Conservation (phyloP, 2,888 invertebrate genomes). For the Idaea biselata region DNA sequence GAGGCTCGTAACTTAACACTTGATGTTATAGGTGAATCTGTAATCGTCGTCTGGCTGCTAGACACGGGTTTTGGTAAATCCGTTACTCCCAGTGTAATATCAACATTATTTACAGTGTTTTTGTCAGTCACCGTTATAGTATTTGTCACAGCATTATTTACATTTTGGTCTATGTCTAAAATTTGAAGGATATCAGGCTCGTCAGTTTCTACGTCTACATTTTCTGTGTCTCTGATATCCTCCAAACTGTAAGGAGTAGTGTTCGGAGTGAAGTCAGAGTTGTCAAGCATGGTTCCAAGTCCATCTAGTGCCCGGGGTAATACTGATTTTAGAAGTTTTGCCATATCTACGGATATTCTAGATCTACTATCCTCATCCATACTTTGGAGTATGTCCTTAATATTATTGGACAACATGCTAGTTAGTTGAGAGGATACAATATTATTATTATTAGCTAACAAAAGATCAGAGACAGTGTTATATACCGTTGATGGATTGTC, state of each 20-base stretch:
- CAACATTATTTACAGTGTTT: conserved; percentile 58
- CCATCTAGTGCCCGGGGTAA: conserved; percentile 71
- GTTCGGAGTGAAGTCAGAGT: conserved; percentile 56
- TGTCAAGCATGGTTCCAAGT: conserved; percentile 54
- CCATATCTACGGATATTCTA: conserved; percentile 76
- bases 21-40: conserved; percentile 17
- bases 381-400: conserved; percentile 66
- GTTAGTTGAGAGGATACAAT: conserved; percentile 76
- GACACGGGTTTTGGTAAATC: conserved; percentile 42
- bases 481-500: conserved; percentile 73
- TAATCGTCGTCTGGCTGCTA: conserved; percentile 45
- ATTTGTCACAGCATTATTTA: conserved; percentile 57
- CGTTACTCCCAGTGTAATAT: conserved; percentile 33
- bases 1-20: conserved; percentile 16
- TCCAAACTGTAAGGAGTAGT: conserved; percentile 77
- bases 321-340: conserved; percentile 72
- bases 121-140: conserved; percentile 36
- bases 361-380: conserved; percentile 71
- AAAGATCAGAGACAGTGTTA: conserved; percentile 75
- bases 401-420: conserved; percentile 77
- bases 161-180: conserved; percentile 48
- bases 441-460: conserved; percentile 71
- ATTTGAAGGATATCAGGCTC: conserved; percentile 58
- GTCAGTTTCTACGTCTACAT: conserved; percentile 49
- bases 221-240: conserved; percentile 71